A percentile compares a stretch with the other conserved stretches of the same genome.
Evolutionary conservation across 2,888 invertebrate genomes (phyloP).

Genomic region (Biston stratarius): DNA sequence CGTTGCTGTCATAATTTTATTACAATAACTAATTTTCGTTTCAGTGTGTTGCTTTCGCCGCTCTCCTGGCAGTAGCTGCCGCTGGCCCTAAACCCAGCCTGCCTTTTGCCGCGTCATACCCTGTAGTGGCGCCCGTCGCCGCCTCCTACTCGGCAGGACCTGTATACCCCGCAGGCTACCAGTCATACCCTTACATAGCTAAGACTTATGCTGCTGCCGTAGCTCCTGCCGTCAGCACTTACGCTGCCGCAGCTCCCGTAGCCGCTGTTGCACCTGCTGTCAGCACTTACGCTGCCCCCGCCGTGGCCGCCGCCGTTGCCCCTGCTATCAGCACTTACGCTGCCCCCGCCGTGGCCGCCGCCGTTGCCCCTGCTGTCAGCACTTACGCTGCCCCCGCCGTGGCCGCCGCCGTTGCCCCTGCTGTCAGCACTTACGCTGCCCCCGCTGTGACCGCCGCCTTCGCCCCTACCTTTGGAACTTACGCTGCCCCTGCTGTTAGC

Average conservation of each 20-base stretch:
- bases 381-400: constrained; percentile 6
- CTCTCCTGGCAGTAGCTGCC: constrained; percentile 43
- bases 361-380: constrained; percentile 8
- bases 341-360: constrained; percentile 5
- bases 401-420: constrained; percentile 1
- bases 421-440: constrained; percentile 28
- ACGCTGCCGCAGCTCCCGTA: background rate
- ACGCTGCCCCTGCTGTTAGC: background rate
- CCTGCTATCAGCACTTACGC: constrained; percentile 4
- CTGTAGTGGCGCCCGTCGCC: constrained; percentile 11
- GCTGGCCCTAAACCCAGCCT: constrained; percentile 33
- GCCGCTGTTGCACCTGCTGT: background rate
- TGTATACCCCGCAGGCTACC: constrained; percentile 13
- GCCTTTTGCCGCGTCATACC: constrained; percentile 22
- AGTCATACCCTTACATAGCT: constrained; percentile 16
- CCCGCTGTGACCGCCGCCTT: constrained; percentile 4
- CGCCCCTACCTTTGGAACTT: background rate
- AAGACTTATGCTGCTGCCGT: constrained; percentile 21
- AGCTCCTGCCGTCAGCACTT: background rate
- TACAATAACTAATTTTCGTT: background rate
- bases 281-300: background rate
- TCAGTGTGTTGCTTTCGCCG: constrained; percentile 20
- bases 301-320: background rate
- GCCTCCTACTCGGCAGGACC: constrained; percentile 8
- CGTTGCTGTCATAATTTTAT: no score